Evolutionary conservation across 2,113 vertebrate genomes (phyloP), one percentile per base, ranked within the genome.

Genomic region (Rhabdomys dilectus): DNA sequence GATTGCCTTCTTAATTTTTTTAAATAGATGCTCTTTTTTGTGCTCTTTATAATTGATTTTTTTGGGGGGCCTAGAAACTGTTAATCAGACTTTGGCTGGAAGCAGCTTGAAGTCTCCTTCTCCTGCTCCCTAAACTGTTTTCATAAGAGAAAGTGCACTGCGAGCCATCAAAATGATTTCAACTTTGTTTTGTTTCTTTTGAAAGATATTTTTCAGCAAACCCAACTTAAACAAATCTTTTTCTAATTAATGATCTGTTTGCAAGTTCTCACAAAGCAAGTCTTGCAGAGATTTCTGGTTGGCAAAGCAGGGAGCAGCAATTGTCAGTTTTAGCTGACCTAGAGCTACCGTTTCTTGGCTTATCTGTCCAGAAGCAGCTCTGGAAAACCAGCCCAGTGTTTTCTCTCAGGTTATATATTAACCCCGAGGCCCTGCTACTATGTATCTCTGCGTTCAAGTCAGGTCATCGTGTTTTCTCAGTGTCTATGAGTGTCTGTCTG

Each of bases 211-310:
- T 60, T 89, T 9, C 15, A 68, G 29, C 60, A n/a, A 92, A 94
- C 73, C 34, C 34, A 80, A 60, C 19, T 87, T 86, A 73, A 80
- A 10, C 93, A 91, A 88, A 77, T 84, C 91, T 95, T 94, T 76
- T 45, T 73, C n/a, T 77, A 64, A 86, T 81, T 58, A 72, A 89
- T 91, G 26, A 48, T 68, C 39, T 70, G 15, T 80, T 86, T 82
- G 82, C 87, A 60, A 90, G 34, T 66, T 77, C 68, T 82, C 88
- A 73, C n/a, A 72, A 91, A 51, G 60, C 12, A 92, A 95, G 84
- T 53, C 19, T 62, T 95, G 0, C 2, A 85, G 86, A 94, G 75
- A 73, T 73, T 56, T 94, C 89, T 73, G 62, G 76, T 12, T 36
- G 39, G 48, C 68, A 75, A 88, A 92, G 53, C 24, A 8, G n/a